Evolutionary conservation across 2,113 vertebrate genomes (phyloP), one percentile per base, ranked within the genome.

Genomic region (Uria lomvia): DNA sequence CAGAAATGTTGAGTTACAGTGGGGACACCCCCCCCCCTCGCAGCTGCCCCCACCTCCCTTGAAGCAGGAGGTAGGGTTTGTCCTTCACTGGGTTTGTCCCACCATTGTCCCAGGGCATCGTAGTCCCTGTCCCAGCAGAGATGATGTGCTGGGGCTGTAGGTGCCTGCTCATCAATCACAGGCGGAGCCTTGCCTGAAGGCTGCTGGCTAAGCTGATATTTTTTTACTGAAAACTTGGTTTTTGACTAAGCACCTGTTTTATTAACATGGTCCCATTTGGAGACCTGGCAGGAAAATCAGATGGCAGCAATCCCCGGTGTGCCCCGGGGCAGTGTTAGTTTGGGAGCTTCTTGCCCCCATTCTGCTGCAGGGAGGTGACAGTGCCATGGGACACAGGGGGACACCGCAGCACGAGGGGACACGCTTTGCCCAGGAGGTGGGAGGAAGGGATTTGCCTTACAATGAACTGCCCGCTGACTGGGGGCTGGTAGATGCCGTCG

Each of bases 401-500:
- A 88, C 91, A n/a, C 11, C 24, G 14, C 66, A 34, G 90, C 66
- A 12, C 29, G 10, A 0, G 8, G 40, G 53, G 11, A 27, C 12
- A 19, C 1, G 3, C 43, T 66, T 19, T 23, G 50, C 23, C 1
- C 0, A 1, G 19, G 50, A 8, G 34, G 15, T 4, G 43, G 55
- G 29, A 65, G 58, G 38, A 10, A 0, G 8, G 15, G 24, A 40
- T 95, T 55, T 86, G 74, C 47, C 98, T 97, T 96, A 98, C 98
- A 63, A 98, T 96, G 94, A 98, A 98, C 53, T 94, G 68, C 4
- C 98, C 98, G 1, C 81, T 92, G 50, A 98, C 79, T 0, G 88
- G 95, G 12, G 98, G 98, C 93, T 98, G 98, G 90, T 97, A 97
- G 87, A 97, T 24, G 1, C 98, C 97, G 2, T 98, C 74, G 3